Base-by-base conservation (phyloP, 2,113 vertebrate species). In the Columba janthina region DNA sequence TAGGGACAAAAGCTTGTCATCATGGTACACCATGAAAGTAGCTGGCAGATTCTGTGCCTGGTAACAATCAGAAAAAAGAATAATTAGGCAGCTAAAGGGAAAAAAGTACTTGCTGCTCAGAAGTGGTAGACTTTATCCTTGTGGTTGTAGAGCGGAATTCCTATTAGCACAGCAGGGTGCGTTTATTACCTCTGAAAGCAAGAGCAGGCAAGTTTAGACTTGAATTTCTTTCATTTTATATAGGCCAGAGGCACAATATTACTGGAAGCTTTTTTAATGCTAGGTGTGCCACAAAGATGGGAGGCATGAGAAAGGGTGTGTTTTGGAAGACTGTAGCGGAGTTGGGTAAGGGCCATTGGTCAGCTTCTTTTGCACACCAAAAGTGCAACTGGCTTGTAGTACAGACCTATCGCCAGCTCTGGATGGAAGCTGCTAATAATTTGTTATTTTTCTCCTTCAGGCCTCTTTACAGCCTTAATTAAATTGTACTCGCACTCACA, bases 361-460 rank as follows among this genome's bases (percentile, higher is more conserved):
- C 73, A 96, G 92, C 69, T 96, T 96, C 88, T 85, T 93, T 93
- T 95, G 87, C 88, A 82, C 80, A 93, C 83, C 36, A 75, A 34
- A 64, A 90, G 31, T 72, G 58, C 61, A 92, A 31, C 58, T 94
- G 69, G 24, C 82, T 86, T 94, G 69, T 77, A 4, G 1, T 67
- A 32, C 24, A 89, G 79, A 92, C 67, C 79, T 80, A 62, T 75
- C 69, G 57, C 75, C 92, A 95, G 86, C 83, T 92, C 75, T 8
- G 4, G 56, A 95, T 71, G 75, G 69, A 93, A 91, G 61, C 60
- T 85, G 42, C 50, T 96, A 95, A 90, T 97, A 82, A 83, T 40
- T 71, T 3, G 29, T 75, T 92, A 72, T 87, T 91, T 94, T 94
- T 84, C 66, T 92, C 94, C 90, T 96, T 81, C 83, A 90, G 94